Evolutionary conservation across 2,888 invertebrate genomes (phyloP).

Genomic region (Oscheius sp.): DNA sequence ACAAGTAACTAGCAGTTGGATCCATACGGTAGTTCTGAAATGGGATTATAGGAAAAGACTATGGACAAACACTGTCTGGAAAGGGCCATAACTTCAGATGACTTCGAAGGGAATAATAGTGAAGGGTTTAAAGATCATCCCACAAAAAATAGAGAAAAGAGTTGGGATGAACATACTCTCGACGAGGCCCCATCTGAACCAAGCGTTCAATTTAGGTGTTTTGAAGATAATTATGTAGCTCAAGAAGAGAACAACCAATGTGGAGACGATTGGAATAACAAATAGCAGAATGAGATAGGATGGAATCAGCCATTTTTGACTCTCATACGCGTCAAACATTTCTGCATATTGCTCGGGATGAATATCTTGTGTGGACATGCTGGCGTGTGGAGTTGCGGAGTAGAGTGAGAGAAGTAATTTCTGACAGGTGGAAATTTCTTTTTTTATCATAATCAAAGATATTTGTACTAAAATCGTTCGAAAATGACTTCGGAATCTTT

Average conservation of each 20-base stretch:
- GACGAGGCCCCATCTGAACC: not conserved
- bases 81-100: not conserved
- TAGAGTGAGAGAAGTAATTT: no score
- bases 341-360: no score
- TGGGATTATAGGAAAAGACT: not conserved
- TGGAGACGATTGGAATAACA: not conserved
- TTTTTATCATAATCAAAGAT: no score
- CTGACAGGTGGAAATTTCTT: no score
- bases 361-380: no score
- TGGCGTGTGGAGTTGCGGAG: no score
- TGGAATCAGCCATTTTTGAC: not conserved
- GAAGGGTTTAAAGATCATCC: not conserved
- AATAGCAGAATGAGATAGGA: not conserved
- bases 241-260: not conserved
- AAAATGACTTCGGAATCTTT: not conserved
- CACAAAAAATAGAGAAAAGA: not conserved
- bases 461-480: constrained; percentile 1
- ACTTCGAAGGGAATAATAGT: not conserved
- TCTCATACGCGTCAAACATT: not conserved
- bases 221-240: not conserved
- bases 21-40: not conserved
- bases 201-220: not conserved
- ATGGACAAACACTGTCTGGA: not conserved
- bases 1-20: not conserved
- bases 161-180: not conserved